Evolutionary conservation across 2,113 vertebrate genomes (phyloP), one percentile per base, ranked within the genome.

Genomic region (Odontesthes bonariensis): DNA sequence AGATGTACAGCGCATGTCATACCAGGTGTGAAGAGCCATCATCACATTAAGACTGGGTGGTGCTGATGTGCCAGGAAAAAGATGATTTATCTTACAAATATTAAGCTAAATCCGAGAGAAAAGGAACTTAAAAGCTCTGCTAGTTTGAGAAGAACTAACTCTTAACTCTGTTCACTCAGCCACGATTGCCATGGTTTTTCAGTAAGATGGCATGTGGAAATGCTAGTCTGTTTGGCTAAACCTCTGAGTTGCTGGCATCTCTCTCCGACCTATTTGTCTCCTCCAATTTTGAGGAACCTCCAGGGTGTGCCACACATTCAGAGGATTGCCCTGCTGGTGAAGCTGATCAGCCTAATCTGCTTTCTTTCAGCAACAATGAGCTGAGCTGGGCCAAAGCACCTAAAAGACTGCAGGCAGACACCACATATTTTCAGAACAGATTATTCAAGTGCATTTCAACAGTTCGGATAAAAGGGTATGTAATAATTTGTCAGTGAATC

Each of bases 301-400:
- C 17, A 54, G 79, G 79, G 77, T 79, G 73, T 58, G 66, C 82
- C 67, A 8, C 79, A 73, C 77, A 69, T 61, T 81, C 65, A 63
- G 80, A 79, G 89, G 81, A 84, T 81, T 80, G 73, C 67, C 73
- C 65, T 19, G 27, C 75, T 69, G 40, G 62, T 70, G 70, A 77
- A 66, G 67, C 78, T 70, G 83, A 90, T 91, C 75, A 69, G 60
- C 66, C 84, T 89, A 88, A 91, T 82, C 84, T 85, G 66, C 73
- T 78, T 83, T 73, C 77, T 82, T 74, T 80, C 79, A 71, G 81
- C 74, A 77, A 74, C 81, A 89, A 74, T 54, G 44, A 78, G 59
- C 77, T 58, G 46, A 76, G 59, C 77, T 54, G 46, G 84, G 75
- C 81, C 58, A 46, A 23, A 69, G 78, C 73, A 65, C 32, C 68